Conservation (phyloP, 2,888 invertebrate species). For the Heliconius erato region DNA sequence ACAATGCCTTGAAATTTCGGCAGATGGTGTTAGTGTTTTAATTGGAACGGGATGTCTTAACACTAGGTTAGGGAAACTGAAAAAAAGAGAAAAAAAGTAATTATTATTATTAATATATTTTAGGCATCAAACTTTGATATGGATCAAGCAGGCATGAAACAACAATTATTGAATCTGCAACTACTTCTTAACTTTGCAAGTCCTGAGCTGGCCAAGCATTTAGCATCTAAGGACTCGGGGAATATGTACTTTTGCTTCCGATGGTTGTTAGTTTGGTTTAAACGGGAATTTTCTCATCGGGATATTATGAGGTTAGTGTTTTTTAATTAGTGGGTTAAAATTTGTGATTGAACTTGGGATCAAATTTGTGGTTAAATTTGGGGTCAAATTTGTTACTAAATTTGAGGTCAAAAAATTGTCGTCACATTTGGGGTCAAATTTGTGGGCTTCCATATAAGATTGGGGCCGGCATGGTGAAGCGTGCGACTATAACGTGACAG, state of each 20-base stretch:
- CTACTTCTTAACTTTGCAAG: constrained; percentile 92
- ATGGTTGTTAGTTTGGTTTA: constrained; percentile 98
- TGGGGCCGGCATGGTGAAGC: too few species aligned
- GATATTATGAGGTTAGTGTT: constrained; percentile 90
- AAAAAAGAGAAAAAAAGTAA: neutral
- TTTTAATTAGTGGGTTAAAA: neutral
- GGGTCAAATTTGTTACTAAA: too few species aligned
- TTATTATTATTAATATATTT: neutral
- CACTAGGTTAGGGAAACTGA: too few species aligned
- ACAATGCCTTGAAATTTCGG: too few species aligned
- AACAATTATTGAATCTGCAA: constrained; percentile 94
- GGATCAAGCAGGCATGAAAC: constrained; percentile 98
- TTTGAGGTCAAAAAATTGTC: too few species aligned
- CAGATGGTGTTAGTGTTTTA: too few species aligned
- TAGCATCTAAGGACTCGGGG: constrained; percentile 93
- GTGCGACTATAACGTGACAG: too few species aligned
- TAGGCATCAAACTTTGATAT: constrained; percentile 97
- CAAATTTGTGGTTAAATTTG: too few species aligned
- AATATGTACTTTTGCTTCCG: constrained; percentile 99
- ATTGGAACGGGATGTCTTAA: too few species aligned
- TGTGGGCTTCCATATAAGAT: too few species aligned
- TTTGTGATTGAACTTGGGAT: too few species aligned
- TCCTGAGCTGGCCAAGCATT: constrained; percentile 93
- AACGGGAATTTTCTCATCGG: constrained; percentile 94
- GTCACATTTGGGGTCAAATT: too few species aligned